Base-by-base conservation (phyloP, 2,888 invertebrate species). In the Drosophila flavopinicola region DNA sequence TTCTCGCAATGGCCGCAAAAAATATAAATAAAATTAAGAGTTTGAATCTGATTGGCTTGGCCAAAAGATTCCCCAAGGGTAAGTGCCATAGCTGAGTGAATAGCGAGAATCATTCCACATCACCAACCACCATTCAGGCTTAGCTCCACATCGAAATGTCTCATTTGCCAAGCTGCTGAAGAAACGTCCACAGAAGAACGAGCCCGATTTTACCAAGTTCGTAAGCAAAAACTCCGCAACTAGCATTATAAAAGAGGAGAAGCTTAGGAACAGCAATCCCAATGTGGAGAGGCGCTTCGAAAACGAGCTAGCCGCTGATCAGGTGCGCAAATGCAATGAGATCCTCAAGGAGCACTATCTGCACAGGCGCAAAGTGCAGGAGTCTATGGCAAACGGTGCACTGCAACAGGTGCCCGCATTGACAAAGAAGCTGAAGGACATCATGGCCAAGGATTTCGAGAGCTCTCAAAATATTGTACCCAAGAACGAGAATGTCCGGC, bases 281-380 rank as follows among this genome's bases (percentile, higher is more conserved):
- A 2, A 6, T 3, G 6, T 24, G 5, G 15, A 13, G 7, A 45
- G 32, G 15, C 15, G 17, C 1, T 27, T 20, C 9, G 69, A 69
- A 33, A 23, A 6, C 6, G 17, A 42, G 1, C 23, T 23, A 10
- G 64, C 64, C 27, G 41, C 33, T 5, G 38, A 23, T 1, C 64
- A 37, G 11, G 7, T 64, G 0, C 57, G 57, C 23, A 29, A 54
- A 20, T 58, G 53, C 23, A 69, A 69, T 27, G 23, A 49, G 30
- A 35, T 54, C 15, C 41, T 69, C 0, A 58, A 51, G 20, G 57
- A 64, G 6, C 69, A 68, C 20, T 54, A 47, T 17, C 25, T 68
- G 0, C 47, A 27, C 10, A 51, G 29, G n/a, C 63, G 53, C 5
- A 6, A n/a, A n/a, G 15, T 39, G 11, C 30, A 29, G 3, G 1